Base-by-base conservation (phyloP, 2,888 invertebrate genomes). In the Ecdyonurus torrentis region DNA sequence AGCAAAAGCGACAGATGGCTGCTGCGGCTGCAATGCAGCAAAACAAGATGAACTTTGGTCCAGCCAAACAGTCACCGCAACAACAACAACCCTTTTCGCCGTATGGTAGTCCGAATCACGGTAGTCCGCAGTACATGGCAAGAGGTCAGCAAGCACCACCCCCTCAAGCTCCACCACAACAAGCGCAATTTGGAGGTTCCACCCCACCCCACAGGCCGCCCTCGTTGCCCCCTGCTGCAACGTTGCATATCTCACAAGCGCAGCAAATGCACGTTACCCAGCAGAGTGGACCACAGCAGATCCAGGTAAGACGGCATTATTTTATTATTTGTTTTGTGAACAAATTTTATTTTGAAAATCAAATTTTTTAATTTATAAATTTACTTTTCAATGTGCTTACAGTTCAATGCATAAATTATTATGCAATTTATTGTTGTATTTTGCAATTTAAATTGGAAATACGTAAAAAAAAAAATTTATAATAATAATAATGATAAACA, bases 181-280 rank as follows among this genome's bases (percentile, higher is more conserved):
- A 74, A 71, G 65, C 76, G 63, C 73, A 70, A 24, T 72, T 69
- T 65, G 71, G 70, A 19, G 75, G 73, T 24, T 74, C 74, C 5
- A 75, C 79, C 10, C 80, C 79, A 1, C 77, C 78, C 1, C 55
- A 55, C 55, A 72, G 79, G 67, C 81, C 81, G 19, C 76, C 81
- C 0, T 78, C 79, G 0, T 79, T 80, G 60, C 75, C 79, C 1
- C n/a, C 64, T 25, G 60, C 65, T 59, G 60, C 83, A 37, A 82
- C 82, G 52, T 76, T 91, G 67, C 91, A 91, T 75, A 89, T 92
- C 79, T 88, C 87, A 72, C 91, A 91, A 74, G 88, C 89, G 63
- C 91, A 91, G 74, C 91, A 91, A 74, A 76, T 92, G 74, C 91
- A 92, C 74, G 87, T 93, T 69, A 83, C 81, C 68, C 91, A 91